Conservation (phyloP, 2,888 invertebrate species). For the Caradrina clavipalpis region DNA sequence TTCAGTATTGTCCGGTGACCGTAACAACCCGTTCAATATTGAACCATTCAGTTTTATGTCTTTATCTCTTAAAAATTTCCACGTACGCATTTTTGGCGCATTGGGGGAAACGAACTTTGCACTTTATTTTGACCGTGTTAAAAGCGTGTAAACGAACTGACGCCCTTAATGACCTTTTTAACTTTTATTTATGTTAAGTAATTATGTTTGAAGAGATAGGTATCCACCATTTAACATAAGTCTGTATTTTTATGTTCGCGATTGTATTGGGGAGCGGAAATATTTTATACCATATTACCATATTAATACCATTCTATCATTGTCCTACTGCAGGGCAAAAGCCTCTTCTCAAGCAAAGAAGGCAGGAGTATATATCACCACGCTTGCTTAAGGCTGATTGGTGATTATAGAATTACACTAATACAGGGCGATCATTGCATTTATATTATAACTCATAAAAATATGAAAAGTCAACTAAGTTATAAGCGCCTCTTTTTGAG, state of each 20-base stretch:
- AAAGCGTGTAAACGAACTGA: slow-evolving; percentile 20
- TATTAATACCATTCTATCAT: no score
- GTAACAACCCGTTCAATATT: slow-evolving; percentile 14
- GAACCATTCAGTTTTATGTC: slow-evolving; percentile 36
- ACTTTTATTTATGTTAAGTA: slow-evolving; percentile 10
- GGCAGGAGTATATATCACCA: no score
- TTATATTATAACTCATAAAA: background rate
- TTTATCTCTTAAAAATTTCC: slow-evolving; percentile 34
- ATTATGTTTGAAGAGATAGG: background rate
- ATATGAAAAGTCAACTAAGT: background rate
- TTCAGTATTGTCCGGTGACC: background rate
- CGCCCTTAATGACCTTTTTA: slow-evolving; percentile 28
- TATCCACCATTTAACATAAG: background rate
- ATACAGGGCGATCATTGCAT: no score
- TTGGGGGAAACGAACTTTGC: slow-evolving; percentile 26
- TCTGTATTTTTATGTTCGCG: no score
- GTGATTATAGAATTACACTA: no score
- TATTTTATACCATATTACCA: no score
- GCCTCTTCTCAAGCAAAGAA: no score
- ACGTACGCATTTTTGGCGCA: slow-evolving; percentile 35
- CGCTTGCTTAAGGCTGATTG: no score
- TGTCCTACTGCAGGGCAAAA: no score
- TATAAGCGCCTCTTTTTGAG: background rate
- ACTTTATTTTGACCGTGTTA: slow-evolving; percentile 8
- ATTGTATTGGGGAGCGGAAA: no score